Base-by-base conservation (phyloP, 2,888 invertebrate species). In the Xanthorhoe spadicearia region DNA sequence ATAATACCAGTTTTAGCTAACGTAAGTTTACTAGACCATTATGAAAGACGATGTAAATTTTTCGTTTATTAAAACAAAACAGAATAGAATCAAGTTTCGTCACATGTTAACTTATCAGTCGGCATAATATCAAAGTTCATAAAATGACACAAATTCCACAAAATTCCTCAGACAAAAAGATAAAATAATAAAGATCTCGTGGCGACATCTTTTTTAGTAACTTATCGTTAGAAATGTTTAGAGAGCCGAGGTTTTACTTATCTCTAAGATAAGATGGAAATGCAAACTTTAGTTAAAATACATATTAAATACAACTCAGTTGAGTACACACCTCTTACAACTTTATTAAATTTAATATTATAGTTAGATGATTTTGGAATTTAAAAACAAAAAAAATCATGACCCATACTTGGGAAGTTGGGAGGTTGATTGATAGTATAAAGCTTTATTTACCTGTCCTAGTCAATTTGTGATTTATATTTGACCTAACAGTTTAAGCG, bases 261-360 rank as follows among this genome's bases (percentile, higher is more conserved):
- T 63, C 65, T 63, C 17, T 15, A 2, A 57, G 67, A 71, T 71
- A 69, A 71, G 64, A 23, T 15, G 23, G 23, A 43, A 48, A 17
- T 6, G 17, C 48, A 48, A 48, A 48, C 48, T 48, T 48, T 15
- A 15, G n/a, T n/a, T 1, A 3, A 46, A 46, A n/a, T 46, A 46
- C 46, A 46, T 15, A 7, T 15, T 7, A 15, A 17, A 7, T 17
- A 48, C 17, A 1, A 1, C 48, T 17, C 15, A 48, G 15, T 17
- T n/a, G n/a, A n/a, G n/a, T n/a, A n/a, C n/a, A n/a, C n/a, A n/a
- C n/a, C n/a, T 15, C 15, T 48, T 6, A 48, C 48, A 43, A 43
- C 10, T 13, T 10, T 43, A 32, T 23, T 23, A 32, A 32, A 32
- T 23, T 23, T 23, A 3, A 32, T 6, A 32, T 7, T 32, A 4